phyloP scores from a whole-genome alignment of 1,140 invertebrate species.

The Triops longicaudatus region DNA sequence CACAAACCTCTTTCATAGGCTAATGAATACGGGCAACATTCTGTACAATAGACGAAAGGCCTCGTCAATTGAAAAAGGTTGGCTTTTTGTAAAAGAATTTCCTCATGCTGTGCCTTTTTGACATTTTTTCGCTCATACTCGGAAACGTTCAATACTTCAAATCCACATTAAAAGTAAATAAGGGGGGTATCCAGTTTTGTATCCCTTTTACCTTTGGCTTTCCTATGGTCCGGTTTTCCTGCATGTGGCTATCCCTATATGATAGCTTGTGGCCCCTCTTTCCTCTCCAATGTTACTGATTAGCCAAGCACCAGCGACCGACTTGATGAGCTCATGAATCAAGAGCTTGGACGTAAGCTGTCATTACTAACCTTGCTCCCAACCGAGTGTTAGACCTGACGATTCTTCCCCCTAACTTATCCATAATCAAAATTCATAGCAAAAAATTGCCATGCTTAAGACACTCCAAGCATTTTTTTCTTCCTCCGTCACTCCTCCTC shows the following conservation, averaged over 20 bases:
- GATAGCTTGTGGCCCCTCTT: not conserved
- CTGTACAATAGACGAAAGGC: too few relatives aligned
- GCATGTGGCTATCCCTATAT: not conserved
- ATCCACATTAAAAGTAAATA: not conserved
- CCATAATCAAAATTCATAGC: constrained; percentile 11
- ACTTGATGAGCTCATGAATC: constrained; percentile 15
- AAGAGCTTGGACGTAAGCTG: constrained; percentile 14
- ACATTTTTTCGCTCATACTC: not conserved
- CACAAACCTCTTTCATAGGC: too few relatives aligned
- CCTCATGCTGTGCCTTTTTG: not conserved
- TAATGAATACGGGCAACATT: too few relatives aligned
- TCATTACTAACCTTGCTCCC: constrained; percentile 7
- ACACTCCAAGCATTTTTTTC: not conserved
- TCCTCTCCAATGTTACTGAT: not conserved
- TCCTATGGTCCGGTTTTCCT: not conserved
- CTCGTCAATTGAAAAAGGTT: too few relatives aligned
- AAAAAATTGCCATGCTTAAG: constrained; percentile 15
- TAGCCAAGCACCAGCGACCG: constrained; percentile 13
- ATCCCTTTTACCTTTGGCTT: not conserved
- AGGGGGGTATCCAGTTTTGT: not conserved
- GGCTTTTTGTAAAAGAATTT: not conserved
- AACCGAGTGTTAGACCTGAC: constrained; percentile 5
- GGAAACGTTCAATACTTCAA: not conserved
- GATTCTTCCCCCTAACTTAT: not conserved
- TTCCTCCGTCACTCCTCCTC: not conserved